Base-by-base conservation (phyloP, 2,113 vertebrate species). In the Dolichallabes microphthalmus region DNA sequence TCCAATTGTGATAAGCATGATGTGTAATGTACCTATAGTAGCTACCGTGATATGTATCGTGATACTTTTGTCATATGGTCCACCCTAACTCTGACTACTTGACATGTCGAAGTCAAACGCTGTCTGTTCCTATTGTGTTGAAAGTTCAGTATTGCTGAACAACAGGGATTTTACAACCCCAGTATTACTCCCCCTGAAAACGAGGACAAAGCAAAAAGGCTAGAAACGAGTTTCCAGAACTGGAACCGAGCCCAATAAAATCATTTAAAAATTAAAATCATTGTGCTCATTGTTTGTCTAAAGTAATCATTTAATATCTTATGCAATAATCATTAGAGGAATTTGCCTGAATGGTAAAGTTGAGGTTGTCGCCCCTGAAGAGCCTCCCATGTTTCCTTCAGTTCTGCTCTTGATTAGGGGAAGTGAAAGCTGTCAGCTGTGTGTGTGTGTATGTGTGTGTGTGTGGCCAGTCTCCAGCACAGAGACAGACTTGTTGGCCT, bases 401-500 rank as follows among this genome's bases (percentile, higher is more conserved):
- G 84, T 85, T 69, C 39, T 75, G 78, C 85, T 78, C 64, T 78
- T 85, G 52, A 68, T 87, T 78, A 52, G 85, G 80, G 81, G 75
- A 82, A 88, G 83, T 82, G 79, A 75, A 73, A 88, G 35, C 82
- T 76, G 75, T 86, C 87, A 88, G 81, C 75, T 87, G 82, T 84
- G 52, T 73, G 82, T 39, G 35, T 81, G 79, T 81, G 53, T 63
- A 60, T 81, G 63, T 30, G 66, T 55, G 66, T 73, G 82, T 55
- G 82, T 71, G 68, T 71, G 75, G 77, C 66, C 80, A 63, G 55
- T 60, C 19, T 83, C 80, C 82, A 82, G 79, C 88, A 88, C 86
- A 83, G 82, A 87, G 82, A 27, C 85, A 75, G 85, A 92, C 86
- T 84, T 90, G 83, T 86, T 88, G 90, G 90, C 52, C 19, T 76